Evolutionary conservation across 2,888 invertebrate genomes (phyloP), one percentile per base, ranked within the genome.

Genomic region (Trissolcus japonicus): DNA sequence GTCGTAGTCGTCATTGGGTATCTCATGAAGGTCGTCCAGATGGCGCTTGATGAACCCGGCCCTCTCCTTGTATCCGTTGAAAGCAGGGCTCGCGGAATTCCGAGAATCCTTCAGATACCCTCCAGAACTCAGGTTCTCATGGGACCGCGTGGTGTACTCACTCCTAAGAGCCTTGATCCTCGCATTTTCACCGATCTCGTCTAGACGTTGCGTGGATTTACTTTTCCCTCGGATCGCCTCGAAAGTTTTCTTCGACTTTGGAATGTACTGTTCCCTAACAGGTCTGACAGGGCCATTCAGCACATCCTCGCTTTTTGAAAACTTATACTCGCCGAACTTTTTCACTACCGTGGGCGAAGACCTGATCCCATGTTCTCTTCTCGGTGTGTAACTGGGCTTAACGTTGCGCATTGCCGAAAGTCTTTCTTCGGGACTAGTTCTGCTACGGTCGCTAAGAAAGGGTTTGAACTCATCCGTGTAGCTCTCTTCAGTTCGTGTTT

Each of bases 1-100:
- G 68, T 88, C 87, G 78, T 88, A 88, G 19, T 88, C 88, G 77
- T 88, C 88, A 67, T 85, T 86, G 0, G 86, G 85, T 3, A 85
- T 84, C 41, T 87, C 88, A 13, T 84, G 80, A 2, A 86, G 76
- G 40, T 86, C 84, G 29, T 86, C 85, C 40, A 87, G 63, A 21
- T 84, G 85, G 13, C 82, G 80, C 29, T 86, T 85, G 7, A 81
- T 55, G 59, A 86, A 82, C 3, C 82, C 81, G 2, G 82, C 81
- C 7, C 83, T 77, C 14, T 84, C 84, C 7, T 84, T 84, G 19
- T 83, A 80, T 0, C 79, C 83, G n/a, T 81, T 82, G 13, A 80
- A 62, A 13, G 75, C 63, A 1, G 83, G 80, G 51, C 80, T 80
- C 0, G 77, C 63, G 0, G 86, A 78, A 4, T 82, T 82, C 51